phyloP scores from a whole-genome alignment of 2,113 vertebrate genomes.

The Platycercus adscitus region DNA sequence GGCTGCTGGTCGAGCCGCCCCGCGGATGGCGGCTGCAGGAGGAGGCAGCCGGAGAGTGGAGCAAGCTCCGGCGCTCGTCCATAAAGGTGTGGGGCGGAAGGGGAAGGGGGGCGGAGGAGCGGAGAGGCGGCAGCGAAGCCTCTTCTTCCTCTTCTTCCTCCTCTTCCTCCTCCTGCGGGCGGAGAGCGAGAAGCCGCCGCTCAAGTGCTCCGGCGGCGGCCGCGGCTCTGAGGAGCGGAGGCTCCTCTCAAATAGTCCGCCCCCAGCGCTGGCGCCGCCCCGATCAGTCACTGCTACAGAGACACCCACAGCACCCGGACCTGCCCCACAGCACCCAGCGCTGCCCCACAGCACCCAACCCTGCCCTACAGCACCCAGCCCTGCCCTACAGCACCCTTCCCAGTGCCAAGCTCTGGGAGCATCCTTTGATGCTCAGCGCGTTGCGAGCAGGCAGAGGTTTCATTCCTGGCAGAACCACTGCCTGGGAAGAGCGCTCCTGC shows the following conservation, averaged over 20 bases:
- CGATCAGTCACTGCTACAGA: conserved; percentile 50
- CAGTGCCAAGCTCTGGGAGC: not conserved
- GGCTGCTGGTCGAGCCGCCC: conserved; percentile 77
- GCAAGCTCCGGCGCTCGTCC: conserved; percentile 93
- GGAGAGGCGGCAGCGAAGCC: conserved; percentile 73
- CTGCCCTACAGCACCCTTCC: not conserved
- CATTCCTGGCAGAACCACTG: not conserved
- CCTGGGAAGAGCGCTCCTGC: not conserved
- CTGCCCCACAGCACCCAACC: not conserved
- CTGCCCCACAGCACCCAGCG: not conserved
- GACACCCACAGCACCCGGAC: conserved; percentile 34
- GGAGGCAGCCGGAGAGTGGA: conserved; percentile 86
- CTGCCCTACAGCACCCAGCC: not conserved
- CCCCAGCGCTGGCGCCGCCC: conserved; percentile 58
- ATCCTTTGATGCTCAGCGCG: not conserved
- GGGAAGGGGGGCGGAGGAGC: conserved; percentile 66
- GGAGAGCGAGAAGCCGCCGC: conserved; percentile 74
- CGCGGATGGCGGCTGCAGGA: conserved; percentile 77
- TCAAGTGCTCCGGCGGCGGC: conserved; percentile 56
- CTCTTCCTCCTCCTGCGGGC: conserved; percentile 65
- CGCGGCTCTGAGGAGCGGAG: conserved; percentile 49
- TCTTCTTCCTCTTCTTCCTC: conserved; percentile 57
- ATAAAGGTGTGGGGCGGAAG: conserved; percentile 82
- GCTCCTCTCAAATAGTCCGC: conserved; percentile 41
- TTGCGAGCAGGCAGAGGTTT: not conserved